Evolutionary conservation across 2,113 vertebrate species (phyloP), one percentile per base, ranked within the genome.

Genomic region (Megaleporinus macrocephalus): DNA sequence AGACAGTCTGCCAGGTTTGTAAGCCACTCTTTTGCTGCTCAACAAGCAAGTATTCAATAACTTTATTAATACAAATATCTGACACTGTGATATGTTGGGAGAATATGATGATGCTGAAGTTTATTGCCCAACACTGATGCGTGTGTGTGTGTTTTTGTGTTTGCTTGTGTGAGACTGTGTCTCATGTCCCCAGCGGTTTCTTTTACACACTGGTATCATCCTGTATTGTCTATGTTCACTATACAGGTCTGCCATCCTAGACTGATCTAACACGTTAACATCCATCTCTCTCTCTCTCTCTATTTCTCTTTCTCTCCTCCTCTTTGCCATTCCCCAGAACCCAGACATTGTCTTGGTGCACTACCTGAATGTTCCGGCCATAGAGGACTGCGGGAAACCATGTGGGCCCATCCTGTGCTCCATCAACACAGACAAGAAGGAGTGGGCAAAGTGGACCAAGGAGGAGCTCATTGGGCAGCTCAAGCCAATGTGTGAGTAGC

Each of bases 391-490:
- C 11, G 97, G 98, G 84, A 99, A 99, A 88, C 98, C 98, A 0
- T 99, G 98, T 0, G 98, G 98, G n/a, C 98, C 98, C 29, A 98
- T 99, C 91, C 89, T 99, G 88, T 99, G 98, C 91, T 99, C 98
- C 66, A 98, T 99, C 93, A 99, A 99, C 91, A 99, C 98, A 0
- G 98, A 99, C 95, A 99, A 99, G 94, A 99, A 99, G 87, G 98
- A 99, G 86, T 99, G 98, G 98, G 98, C 97, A 0, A 99, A 99
- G 87, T 99, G 98, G 98, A 98, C 97, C 0, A 99, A 99, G 88
- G 98, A 99, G 88, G 98, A 99, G 66, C 96, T 99, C 77, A 97
- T 99, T 11, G 97, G 97, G 80, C 98, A 99, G 92, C 97, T 99
- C 80, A 99, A 99, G 83, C 98, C 98, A 0, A 99, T 99, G 98